Evolutionary conservation across 2,113 vertebrate genomes (phyloP).

Genomic region (Trochalopteron elliotii): DNA sequence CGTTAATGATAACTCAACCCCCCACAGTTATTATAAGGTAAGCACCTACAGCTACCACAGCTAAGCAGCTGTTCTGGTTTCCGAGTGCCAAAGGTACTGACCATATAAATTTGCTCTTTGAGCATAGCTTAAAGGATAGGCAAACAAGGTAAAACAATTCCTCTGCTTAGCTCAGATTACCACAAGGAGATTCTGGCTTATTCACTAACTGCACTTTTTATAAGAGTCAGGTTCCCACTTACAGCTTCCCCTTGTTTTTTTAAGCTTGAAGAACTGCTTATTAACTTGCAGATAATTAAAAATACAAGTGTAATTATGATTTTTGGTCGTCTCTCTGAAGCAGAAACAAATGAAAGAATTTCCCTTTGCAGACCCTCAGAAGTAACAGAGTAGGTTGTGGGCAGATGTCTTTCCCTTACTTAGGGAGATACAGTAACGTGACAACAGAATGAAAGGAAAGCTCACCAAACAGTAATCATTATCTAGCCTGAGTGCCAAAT

Average conservation of each 20-base stretch:
- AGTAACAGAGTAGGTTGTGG: neutral
- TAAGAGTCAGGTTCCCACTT: neutral
- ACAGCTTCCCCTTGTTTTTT: neutral
- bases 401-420: neutral
- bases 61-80: neutral
- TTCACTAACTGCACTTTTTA: neutral
- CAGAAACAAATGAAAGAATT: neutral
- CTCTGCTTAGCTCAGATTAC: neutral
- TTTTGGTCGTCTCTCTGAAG: neutral
- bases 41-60: neutral
- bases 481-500: neutral
- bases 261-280: neutral
- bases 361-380: neutral
- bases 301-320: neutral
- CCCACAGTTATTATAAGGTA: neutral
- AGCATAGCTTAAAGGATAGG: neutral
- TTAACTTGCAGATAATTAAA: neutral
- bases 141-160: neutral
- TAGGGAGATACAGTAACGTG: neutral
- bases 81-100: neutral
- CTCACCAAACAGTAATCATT: neutral
- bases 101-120: neutral
- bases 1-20: neutral
- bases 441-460: slow-evolving; percentile 5
- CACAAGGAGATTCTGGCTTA: neutral